Percentiles rank a stretch among this genome's conserved stretches.
Conservation (phyloP, 1,140 invertebrate genomes). For the honey bee (Apis mellifera) region DNA sequence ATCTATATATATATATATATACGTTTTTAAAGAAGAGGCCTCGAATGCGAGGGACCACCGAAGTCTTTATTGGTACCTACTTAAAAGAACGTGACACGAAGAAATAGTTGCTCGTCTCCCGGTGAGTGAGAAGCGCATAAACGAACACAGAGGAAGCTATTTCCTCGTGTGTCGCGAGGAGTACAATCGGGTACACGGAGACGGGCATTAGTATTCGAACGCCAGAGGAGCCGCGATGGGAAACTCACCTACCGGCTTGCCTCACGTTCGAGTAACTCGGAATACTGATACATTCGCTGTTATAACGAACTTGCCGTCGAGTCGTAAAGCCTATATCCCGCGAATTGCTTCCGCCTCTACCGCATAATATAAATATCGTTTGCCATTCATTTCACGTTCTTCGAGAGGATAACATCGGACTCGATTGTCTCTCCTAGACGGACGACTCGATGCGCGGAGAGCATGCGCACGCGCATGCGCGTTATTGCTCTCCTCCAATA, state of each 20-base stretch:
- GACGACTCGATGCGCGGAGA: too few species aligned
- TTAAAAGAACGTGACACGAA: constrained; percentile 26
- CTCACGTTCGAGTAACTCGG: constrained; percentile 53
- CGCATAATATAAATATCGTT: constrained; percentile 48
- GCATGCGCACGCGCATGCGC: too few species aligned
- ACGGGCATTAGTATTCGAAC: constrained; percentile 63
- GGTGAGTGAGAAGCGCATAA: constrained; percentile 19
- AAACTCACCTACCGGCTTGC: constrained; percentile 53
- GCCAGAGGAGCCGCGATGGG: constrained; percentile 51
- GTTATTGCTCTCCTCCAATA: too few species aligned
- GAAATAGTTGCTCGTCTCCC: constrained; percentile 24
- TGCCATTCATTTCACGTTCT: constrained; percentile 36
- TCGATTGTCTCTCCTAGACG: constrained; percentile 6
- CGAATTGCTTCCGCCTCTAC: constrained; percentile 19
- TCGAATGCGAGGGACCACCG: background rate
- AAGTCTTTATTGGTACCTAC: constrained; percentile 12
- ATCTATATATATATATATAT: too few species aligned
- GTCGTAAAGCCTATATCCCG: constrained; percentile 46
- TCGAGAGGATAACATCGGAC: background rate
- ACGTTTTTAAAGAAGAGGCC: background rate
- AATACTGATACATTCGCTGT: constrained; percentile 53
- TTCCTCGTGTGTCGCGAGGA: constrained; percentile 56
- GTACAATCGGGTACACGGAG: constrained; percentile 53
- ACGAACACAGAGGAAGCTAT: constrained; percentile 38
- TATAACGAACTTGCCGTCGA: constrained; percentile 40